Evolutionary conservation across 2,797 vertebrate species (phyloP), one percentile per base, ranked within the genome.

Genomic region (Malurus leucopterus): DNA sequence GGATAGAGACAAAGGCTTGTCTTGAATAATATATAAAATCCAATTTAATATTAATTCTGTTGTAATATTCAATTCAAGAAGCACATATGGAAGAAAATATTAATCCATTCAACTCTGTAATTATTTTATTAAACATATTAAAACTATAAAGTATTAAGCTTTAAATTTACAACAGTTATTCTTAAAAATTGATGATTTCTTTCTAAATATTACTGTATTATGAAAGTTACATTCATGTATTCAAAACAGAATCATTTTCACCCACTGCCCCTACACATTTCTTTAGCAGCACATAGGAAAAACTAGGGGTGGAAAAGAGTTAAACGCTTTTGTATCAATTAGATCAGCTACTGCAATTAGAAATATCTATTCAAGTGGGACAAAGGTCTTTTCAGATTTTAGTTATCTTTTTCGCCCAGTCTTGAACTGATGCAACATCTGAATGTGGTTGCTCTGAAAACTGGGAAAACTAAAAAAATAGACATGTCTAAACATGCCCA

Each of bases 351-450:
- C n/a, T 13, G 23, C 6, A 43, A 43, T n/a, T 69, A 71, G 34
- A 74, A 59, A 3, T 55, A 51, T 26, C 24, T 51, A 83, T 59
- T 64, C 21, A 51, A 83, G 49, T 19, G 29, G 80, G 71, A 22
- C 77, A 74, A 87, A 30, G 5, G 12, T 26, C 8, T 68, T 34
- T 29, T 84, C 67, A 80, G 36, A 49, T 69, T 53, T 83, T 14
- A 73, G 64, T 74, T 84, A 46, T 23, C 24, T 93, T 86, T 91
- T 75, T 74, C 44, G 78, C 49, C n/a, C 65, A 34, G 51, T 59
- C n/a, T 74, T 87, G 49, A 85, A 92, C 89, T 94, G 90, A 94
- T 91, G 94, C 87, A 94, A 92, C 21, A 76, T 75, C 50, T 92
- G 63, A 65, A 73, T 32, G 40, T 67, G 44, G 43, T 92, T 92